Evolutionary conservation across 92 coral and sea anemone genomes (phyloP).

Genomic region (Epizoanthus scotinus): DNA sequence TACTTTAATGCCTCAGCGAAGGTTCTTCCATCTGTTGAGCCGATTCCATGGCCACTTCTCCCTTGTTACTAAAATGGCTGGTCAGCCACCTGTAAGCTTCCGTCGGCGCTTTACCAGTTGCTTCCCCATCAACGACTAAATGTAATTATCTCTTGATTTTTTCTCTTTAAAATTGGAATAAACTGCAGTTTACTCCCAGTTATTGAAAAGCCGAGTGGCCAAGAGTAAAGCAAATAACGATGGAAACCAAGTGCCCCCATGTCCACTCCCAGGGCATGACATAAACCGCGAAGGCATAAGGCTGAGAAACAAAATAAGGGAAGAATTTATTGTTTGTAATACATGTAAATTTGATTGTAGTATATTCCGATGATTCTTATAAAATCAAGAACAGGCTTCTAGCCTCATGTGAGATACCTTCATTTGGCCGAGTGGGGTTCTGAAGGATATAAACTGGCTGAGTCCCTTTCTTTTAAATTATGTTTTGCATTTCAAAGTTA

Average conservation of each 20-base stretch:
- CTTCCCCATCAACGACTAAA: background rate
- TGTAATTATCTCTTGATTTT: background rate
- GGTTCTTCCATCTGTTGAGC: background rate
- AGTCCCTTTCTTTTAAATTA: too few species aligned
- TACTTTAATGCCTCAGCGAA: background rate
- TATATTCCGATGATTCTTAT: too few species aligned
- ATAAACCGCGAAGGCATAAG: slow-evolving; percentile 26
- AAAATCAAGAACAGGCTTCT: too few species aligned
- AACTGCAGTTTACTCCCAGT: too few species aligned
- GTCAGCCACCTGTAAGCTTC: slow-evolving; percentile 22
- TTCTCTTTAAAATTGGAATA: too few species aligned
- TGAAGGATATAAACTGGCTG: too few species aligned
- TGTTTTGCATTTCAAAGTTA: too few species aligned
- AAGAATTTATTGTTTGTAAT: background rate
- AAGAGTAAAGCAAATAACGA: too few species aligned
- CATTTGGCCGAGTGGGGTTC: too few species aligned
- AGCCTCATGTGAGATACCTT: too few species aligned
- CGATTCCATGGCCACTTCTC: slow-evolving; percentile 1
- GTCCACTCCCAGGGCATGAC: slow-evolving; percentile 41
- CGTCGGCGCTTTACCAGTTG: background rate
- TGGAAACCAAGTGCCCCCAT: background rate
- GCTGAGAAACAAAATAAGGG: slow-evolving; percentile 25
- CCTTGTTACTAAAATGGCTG: slow-evolving; percentile 2
- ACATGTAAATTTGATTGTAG: too few species aligned
- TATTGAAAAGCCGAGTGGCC: too few species aligned